Percentiles rank a stretch among this genome's conserved stretches.
Conservation (phyloP, 2,888 invertebrate genomes). For the Drosophila koepferae region DNA sequence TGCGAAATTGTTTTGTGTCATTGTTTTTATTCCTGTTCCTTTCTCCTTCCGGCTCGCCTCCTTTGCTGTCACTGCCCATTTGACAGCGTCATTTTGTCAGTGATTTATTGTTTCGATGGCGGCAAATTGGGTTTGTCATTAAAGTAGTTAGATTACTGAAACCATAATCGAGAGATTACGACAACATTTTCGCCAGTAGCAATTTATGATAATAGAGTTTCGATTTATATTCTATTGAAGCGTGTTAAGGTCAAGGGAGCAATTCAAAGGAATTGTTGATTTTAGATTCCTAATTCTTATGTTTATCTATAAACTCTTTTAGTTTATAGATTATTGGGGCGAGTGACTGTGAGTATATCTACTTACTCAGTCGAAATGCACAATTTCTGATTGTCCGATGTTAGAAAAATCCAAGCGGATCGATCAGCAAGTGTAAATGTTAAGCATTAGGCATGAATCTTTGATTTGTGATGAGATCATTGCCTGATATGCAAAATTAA, state of each 20-base stretch:
- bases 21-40: conserved; percentile 56
- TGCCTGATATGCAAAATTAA: conserved; percentile 41
- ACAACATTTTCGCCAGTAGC: conserved; percentile 11
- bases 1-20: conserved; percentile 76
- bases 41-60: conserved; percentile 27
- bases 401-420: too few species aligned
- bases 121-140: conserved; percentile 75
- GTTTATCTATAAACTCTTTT: not conserved
- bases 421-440: not conserved
- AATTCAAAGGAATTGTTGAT: not conserved
- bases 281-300: too few species aligned
- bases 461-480: conserved; percentile 18
- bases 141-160: conserved; percentile 57
- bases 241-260: not conserved
- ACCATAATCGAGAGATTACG: conserved; percentile 52
- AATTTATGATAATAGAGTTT: conserved; percentile 7
- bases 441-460: conserved; percentile 6
- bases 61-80: conserved; percentile 58
- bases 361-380: too few species aligned
- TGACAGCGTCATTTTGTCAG: conserved; percentile 73
- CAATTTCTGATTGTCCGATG: too few species aligned
- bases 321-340: not conserved
- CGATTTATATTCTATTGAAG: conserved; percentile 8
- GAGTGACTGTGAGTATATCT: not conserved
- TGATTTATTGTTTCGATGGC: conserved; percentile 71